Percentiles rank a stretch among this genome's conserved stretches.
phyloP scores from a whole-genome alignment of 2,888 invertebrate species.

The Eledone cirrhosa region DNA sequence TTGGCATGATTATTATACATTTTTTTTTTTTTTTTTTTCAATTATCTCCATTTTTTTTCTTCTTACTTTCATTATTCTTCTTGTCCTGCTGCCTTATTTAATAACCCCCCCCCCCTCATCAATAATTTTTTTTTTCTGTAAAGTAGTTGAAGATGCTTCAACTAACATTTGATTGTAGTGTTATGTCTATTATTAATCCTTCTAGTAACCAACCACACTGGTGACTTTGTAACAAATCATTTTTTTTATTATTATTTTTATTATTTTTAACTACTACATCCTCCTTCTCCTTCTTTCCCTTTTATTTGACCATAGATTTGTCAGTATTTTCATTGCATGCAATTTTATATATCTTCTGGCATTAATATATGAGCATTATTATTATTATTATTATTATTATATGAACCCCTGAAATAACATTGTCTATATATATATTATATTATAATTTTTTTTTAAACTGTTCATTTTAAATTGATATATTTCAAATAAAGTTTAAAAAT shows the following conservation, averaged over 20 bases:
- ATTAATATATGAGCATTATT: neutral
- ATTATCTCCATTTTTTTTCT: neutral
- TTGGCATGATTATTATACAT: slow-evolving; percentile 24
- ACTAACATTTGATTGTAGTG: slow-evolving; percentile 27
- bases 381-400: no score
- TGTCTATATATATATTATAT: no score
- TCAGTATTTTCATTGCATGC: slow-evolving; percentile 22
- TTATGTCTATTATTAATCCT: slow-evolving; percentile 26
- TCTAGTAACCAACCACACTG: slow-evolving; percentile 17
- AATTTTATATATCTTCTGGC: slow-evolving; percentile 16
- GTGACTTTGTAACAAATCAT: slow-evolving; percentile 11
- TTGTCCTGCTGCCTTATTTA: slow-evolving; percentile 23
- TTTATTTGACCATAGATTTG: slow-evolving; percentile 22
- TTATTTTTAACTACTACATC: neutral
- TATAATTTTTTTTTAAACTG: no score
- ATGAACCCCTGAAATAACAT: slow-evolving; percentile 22
- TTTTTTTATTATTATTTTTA: no score
- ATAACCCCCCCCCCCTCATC: slow-evolving; percentile 4
- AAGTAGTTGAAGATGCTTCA: slow-evolving; percentile 27
- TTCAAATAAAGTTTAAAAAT: no score
- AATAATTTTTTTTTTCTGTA: slow-evolving; percentile 10
- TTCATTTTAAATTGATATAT: no score
- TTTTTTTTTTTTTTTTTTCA: slow-evolving; percentile 9
- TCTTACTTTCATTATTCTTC: slow-evolving; percentile 21
- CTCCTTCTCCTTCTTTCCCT: neutral